These are phyloP conservation scores for Clanis bilineata DNA, from an alignment of 2,888 invertebrate species.

Conservation along the genomic window DNA sequence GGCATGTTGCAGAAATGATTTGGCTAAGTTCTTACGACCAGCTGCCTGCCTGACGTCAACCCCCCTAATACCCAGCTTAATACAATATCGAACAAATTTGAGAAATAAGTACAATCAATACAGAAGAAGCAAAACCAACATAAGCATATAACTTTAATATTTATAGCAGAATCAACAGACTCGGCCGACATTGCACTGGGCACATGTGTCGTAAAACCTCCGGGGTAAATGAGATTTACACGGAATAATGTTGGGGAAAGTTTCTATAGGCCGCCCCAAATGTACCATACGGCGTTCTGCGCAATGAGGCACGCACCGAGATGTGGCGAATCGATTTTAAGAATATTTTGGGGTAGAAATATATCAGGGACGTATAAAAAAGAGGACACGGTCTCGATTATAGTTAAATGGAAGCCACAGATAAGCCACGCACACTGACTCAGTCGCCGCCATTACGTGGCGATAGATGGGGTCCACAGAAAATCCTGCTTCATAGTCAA, in stretches of 20 bases:
- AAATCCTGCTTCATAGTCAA: too few species aligned
- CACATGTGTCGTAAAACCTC: background rate
- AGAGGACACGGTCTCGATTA: too few species aligned
- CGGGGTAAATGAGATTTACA: background rate
- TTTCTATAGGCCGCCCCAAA: background rate
- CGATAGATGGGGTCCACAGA: too few species aligned
- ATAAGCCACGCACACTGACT: too few species aligned
- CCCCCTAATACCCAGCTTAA: too few species aligned
- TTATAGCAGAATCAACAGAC: background rate
- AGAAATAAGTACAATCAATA: background rate
- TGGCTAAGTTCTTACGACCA: too few species aligned
- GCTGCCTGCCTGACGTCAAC: too few species aligned
- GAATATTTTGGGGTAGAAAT: conserved; percentile 18
- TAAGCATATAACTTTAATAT: background rate
- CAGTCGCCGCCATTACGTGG: too few species aligned
- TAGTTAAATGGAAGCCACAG: too few species aligned
- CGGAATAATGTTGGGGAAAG: background rate
- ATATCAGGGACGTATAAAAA: background rate
- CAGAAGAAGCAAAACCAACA: background rate
- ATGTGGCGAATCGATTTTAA: conserved; percentile 1
- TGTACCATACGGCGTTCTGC: conserved; percentile 5
- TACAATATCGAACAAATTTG: too few species aligned
- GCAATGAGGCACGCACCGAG: background rate
- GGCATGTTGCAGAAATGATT: too few species aligned
- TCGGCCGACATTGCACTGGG: background rate